phyloP scores from a whole-genome alignment of 2,888 invertebrate genomes.

The Cordilura impudica region DNA sequence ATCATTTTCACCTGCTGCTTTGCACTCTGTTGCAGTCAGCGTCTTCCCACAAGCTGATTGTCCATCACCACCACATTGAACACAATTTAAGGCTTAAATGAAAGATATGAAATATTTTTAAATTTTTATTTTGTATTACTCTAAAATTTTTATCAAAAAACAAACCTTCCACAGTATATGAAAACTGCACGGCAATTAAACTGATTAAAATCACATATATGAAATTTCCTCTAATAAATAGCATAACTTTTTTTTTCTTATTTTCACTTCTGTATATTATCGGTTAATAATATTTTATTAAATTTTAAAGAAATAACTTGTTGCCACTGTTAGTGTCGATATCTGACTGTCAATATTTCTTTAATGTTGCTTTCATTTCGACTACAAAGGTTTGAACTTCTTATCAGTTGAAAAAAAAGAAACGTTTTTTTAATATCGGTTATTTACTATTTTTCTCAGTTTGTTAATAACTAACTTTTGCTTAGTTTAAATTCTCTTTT shows the following conservation, averaged over 20 bases:
- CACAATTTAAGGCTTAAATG: background rate
- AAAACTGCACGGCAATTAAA: background rate
- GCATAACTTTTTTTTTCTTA: slow-evolving; percentile 10
- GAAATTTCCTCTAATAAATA: background rate
- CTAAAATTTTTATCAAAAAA: background rate
- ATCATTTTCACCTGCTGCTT: background rate
- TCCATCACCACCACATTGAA: slow-evolving; percentile 10
- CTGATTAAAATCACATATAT: background rate
- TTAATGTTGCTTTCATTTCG: background rate
- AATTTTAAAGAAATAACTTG: background rate
- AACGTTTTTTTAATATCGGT: too few relatives aligned
- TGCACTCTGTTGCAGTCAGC: background rate
- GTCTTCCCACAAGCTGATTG: background rate
- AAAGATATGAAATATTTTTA: background rate
- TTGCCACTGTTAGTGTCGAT: background rate
- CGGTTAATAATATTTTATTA: background rate
- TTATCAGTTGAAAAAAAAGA: background rate
- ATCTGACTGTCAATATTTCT: background rate
- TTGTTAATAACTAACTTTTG: too few relatives aligned
- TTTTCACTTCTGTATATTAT: too few relatives aligned
- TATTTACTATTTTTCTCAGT: too few relatives aligned
- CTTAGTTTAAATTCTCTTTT: too few relatives aligned
- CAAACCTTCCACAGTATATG: background rate
- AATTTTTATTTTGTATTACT: background rate
- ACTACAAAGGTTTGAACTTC: background rate